Conservation (phyloP, 2,113 vertebrate species). For the Potamarius usumacintae region DNA sequence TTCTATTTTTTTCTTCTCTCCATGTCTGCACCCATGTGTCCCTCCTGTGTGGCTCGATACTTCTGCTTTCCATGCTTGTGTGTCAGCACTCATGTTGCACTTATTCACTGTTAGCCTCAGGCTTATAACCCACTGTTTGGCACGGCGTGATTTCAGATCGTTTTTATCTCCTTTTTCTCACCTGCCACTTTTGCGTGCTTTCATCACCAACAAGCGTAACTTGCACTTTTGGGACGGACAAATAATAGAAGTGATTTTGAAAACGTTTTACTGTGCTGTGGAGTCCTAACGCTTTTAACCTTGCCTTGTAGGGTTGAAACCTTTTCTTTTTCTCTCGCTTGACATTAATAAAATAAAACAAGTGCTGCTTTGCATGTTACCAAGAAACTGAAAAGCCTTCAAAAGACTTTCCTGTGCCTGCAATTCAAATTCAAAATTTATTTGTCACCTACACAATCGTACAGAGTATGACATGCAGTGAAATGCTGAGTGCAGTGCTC, state of each 20-base stretch:
- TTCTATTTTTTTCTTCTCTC: constrained; percentile 39
- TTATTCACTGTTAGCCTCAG: constrained; percentile 41
- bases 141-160: constrained; percentile 35
- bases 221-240: background rate
- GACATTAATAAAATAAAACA: background rate
- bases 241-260: background rate
- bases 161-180: constrained; percentile 43
- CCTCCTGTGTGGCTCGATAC: constrained; percentile 30
- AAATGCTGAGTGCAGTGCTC: too few relatives aligned
- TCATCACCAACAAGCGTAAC: constrained; percentile 5
- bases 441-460: too few relatives aligned
- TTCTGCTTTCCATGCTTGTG: constrained; percentile 18
- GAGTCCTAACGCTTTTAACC: background rate
- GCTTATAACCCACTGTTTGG: constrained; percentile 19
- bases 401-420: background rate
- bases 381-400: background rate
- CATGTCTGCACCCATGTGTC: constrained; percentile 36
- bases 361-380: background rate
- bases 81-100: constrained; percentile 23
- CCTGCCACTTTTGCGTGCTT: constrained; percentile 36
- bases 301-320: background rate
- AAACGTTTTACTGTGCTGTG: background rate
- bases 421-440: too few relatives aligned
- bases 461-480: too few relatives aligned
- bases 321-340: background rate